Evolutionary conservation across 2,888 invertebrate genomes (phyloP).

Genomic region (Plagodis pulveraria): DNA sequence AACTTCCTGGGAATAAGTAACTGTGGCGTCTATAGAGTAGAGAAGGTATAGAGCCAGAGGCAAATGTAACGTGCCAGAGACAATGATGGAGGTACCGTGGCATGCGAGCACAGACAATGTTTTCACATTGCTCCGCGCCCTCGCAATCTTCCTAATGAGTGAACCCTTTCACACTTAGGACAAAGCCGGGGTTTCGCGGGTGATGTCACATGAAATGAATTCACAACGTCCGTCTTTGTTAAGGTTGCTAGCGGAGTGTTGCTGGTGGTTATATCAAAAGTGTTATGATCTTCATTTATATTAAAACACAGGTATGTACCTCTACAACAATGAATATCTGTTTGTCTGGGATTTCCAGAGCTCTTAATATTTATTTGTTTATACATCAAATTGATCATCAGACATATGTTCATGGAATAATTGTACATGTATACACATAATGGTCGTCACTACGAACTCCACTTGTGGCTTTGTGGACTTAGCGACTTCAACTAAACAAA

Average conservation of each 20-base stretch:
- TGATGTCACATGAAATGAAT: slow-evolving; percentile 77
- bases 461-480: too few species aligned
- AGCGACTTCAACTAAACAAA: too few species aligned
- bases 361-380: too few species aligned
- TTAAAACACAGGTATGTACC: too few species aligned
- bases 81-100: slow-evolving; percentile 63
- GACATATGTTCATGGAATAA: too few species aligned
- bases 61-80: slow-evolving; percentile 60
- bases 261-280: slow-evolving; percentile 37
- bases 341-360: too few species aligned
- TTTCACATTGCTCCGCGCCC: slow-evolving; percentile 67
- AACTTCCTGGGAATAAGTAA: slow-evolving; percentile 69
- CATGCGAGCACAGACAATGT: slow-evolving; percentile 64
- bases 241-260: slow-evolving; percentile 58
- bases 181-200: slow-evolving; percentile 80
- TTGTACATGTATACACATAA: too few species aligned
- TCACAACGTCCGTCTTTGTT: slow-evolving; percentile 71
- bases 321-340: too few species aligned
- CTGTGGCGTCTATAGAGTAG: slow-evolving; percentile 45
- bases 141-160: slow-evolving; percentile 85
- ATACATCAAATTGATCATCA: too few species aligned
- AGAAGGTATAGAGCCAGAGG: slow-evolving; percentile 55
- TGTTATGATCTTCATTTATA: too few species aligned
- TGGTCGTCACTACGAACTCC: too few species aligned
- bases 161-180: slow-evolving; percentile 81